phyloP scores from a whole-genome alignment of 1,140 invertebrate genomes.

The Radopholus similis region DNA sequence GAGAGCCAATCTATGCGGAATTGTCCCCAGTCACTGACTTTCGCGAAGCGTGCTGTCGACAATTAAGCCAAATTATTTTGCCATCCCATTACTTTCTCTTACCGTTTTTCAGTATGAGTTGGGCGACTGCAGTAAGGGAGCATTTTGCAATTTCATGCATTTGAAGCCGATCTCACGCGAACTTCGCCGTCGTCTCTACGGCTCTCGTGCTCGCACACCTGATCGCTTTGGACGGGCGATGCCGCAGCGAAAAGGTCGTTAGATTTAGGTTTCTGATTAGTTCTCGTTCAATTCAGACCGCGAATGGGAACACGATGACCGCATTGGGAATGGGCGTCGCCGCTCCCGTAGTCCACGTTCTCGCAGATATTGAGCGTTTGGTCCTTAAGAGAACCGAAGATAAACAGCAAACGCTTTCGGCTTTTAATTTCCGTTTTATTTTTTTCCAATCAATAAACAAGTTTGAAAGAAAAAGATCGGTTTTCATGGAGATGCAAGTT shows the following conservation, averaged over 20 bases:
- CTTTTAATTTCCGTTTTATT: too few species aligned
- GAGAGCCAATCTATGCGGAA: slow-evolving; percentile 94
- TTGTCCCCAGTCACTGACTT: slow-evolving; percentile 97
- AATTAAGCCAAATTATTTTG: too few species aligned
- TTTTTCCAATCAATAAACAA: too few species aligned
- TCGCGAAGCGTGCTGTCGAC: slow-evolving; percentile 93
- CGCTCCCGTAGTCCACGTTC: slow-evolving; percentile 9
- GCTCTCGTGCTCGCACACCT: slow-evolving; percentile 41
- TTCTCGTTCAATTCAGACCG: too few species aligned
- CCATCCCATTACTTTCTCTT: too few species aligned
- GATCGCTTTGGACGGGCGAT: slow-evolving; percentile 19
- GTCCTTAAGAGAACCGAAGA: too few species aligned
- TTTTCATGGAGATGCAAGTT: too few species aligned
- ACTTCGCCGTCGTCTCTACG: slow-evolving; percentile 48
- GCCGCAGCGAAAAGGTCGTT: neutral
- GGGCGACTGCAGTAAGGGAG: slow-evolving; percentile 94
- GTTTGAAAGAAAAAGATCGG: too few species aligned
- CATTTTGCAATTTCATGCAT: slow-evolving; percentile 99
- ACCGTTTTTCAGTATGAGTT: slow-evolving; percentile 82
- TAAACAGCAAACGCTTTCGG: too few species aligned
- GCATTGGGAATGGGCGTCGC: neutral
- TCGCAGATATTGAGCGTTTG: neutral
- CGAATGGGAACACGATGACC: slow-evolving; percentile 1
- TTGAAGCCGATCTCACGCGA: slow-evolving; percentile 79
- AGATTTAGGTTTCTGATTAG: neutral